These are phyloP conservation scores for Philereme transversata DNA, from an alignment of 2,888 invertebrate species.

Conservation along the genomic window DNA sequence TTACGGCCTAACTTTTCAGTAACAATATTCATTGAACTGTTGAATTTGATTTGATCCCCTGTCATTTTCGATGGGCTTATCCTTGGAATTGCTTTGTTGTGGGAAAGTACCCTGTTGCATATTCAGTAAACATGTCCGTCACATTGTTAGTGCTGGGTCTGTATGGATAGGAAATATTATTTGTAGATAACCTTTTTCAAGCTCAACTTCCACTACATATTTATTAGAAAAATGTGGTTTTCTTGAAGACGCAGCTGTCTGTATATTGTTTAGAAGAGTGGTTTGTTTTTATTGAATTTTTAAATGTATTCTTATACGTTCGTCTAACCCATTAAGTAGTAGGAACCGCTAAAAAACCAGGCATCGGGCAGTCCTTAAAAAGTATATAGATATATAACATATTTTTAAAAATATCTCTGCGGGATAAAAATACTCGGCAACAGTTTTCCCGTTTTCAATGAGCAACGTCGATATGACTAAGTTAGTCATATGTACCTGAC, in stretches of 20 bases:
- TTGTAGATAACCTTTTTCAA: slow-evolving; percentile 46
- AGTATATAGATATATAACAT: too few species aligned
- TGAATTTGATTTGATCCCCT: slow-evolving; percentile 55
- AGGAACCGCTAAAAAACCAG: too few species aligned
- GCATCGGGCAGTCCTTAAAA: too few species aligned
- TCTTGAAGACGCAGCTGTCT: too few species aligned
- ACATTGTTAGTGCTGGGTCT: slow-evolving; percentile 49
- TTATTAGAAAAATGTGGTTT: too few species aligned
- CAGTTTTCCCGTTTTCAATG: slow-evolving; percentile 6
- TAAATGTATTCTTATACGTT: too few species aligned
- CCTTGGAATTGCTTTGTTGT: slow-evolving; percentile 52
- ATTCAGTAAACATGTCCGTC: slow-evolving; percentile 54
- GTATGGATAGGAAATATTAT: slow-evolving; percentile 54
- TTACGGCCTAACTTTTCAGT: slow-evolving; percentile 47
- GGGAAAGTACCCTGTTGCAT: slow-evolving; percentile 47
- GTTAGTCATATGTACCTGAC: slow-evolving; percentile 24
- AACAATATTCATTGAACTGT: slow-evolving; percentile 49
- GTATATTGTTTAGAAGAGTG: too few species aligned
- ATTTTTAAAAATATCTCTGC: too few species aligned
- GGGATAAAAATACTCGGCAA: slow-evolving; percentile 8
- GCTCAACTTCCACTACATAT: slow-evolving; percentile 24
- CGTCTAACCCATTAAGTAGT: too few species aligned
- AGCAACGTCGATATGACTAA: slow-evolving; percentile 11
- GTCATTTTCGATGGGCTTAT: slow-evolving; percentile 55
- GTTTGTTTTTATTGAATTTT: too few species aligned